These are phyloP conservation scores for Cyclina sinensis DNA, from an alignment of 1,140 invertebrate genomes.

Conservation along the genomic window DNA sequence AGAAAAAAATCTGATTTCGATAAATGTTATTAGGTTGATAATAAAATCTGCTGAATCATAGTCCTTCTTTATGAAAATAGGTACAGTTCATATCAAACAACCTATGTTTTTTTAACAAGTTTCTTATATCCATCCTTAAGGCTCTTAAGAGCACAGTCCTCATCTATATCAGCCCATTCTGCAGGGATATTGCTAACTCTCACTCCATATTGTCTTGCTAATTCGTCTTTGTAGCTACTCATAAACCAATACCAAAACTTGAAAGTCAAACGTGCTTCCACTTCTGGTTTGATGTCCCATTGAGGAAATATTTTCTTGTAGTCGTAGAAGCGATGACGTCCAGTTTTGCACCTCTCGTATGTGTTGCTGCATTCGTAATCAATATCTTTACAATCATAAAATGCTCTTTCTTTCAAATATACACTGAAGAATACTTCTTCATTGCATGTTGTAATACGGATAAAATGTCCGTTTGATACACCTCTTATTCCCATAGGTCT, in stretches of 20 bases:
- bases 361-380: neutral
- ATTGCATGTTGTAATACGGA: neutral
- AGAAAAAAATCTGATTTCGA: too few species aligned
- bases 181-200: neutral
- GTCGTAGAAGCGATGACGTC: neutral
- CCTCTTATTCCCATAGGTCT: neutral
- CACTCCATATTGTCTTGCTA: neutral
- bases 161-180: neutral
- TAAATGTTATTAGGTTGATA: too few species aligned
- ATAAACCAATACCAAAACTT: neutral
- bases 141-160: neutral
- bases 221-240: neutral
- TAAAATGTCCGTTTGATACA: too few species aligned
- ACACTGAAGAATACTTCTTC: too few species aligned
- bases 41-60: too few species aligned
- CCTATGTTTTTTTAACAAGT: too few species aligned
- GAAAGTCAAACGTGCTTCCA: neutral
- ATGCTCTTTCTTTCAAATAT: too few species aligned
- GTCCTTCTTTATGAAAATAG: too few species aligned
- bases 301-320: neutral
- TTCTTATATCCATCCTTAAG: too few species aligned
- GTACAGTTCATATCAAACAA: too few species aligned
- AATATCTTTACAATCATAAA: neutral
- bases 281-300: neutral
- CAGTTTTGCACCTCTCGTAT: neutral